A percentile compares a stretch with the other conserved stretches of the same genome.
Conservation (phyloP, 2,888 invertebrate genomes). For the Oligia strigilis region DNA sequence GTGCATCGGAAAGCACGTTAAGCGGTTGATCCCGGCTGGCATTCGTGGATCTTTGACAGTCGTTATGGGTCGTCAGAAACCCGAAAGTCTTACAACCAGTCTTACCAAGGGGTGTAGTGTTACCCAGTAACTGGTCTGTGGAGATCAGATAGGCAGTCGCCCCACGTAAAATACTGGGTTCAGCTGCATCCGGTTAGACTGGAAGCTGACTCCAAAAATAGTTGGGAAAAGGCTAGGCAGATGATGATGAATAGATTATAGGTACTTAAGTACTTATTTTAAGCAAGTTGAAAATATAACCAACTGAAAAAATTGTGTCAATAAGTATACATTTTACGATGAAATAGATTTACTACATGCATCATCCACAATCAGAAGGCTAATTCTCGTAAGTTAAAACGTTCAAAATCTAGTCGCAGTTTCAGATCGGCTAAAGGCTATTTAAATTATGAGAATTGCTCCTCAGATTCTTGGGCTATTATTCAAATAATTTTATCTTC, state of each 20-base stretch:
- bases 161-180: not conserved
- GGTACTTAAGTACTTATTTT: not conserved
- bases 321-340: not conserved
- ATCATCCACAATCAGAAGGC: not conserved
- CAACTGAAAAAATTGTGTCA: too few species aligned
- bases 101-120: not conserved
- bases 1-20: too few species aligned
- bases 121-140: not conserved
- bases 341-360: not conserved
- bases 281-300: not conserved
- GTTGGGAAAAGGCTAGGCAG: not conserved
- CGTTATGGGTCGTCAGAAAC: not conserved
- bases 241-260: not conserved
- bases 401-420: too few species aligned
- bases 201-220: not conserved
- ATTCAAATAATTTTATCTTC: not conserved
- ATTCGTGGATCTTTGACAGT: not conserved
- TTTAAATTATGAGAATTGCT: too few species aligned
- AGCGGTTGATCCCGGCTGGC: too few species aligned
- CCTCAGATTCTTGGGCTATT: too few species aligned
- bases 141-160: not conserved
- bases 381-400: too few species aligned
- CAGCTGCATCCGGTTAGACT: not conserved
- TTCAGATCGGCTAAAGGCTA: too few species aligned
- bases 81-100: not conserved